Evolutionary conservation across 2,797 vertebrate species (phyloP), one percentile per base, ranked within the genome.

Genomic region (Hipposideros larvatus): DNA sequence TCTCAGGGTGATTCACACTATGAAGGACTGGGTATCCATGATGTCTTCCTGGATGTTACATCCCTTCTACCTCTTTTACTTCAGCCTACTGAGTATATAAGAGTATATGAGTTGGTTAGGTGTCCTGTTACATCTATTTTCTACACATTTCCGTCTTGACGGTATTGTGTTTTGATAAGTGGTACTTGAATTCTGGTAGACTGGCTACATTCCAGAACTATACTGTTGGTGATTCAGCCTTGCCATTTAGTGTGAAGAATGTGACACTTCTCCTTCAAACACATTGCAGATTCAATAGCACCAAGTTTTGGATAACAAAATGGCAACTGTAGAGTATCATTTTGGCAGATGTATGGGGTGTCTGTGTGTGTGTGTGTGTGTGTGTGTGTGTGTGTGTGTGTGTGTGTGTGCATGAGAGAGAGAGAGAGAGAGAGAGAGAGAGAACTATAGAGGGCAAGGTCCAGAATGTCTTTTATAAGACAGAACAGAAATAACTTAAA

Each of bases 391-490:
- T 37, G 37, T 37, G 2, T 66, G 11, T 75, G 10, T 37, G 85
- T 66, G 8, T 71, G 1, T 59, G 19, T 77, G 19, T 59, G 37
- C 3, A 3, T 3, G 37, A 37, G 34, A 59, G 0, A 77, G 74
- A 92, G 74, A 57, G n/a, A n/a, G 53, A 41, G 85, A 91, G 3
- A 91, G 7, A 0, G 22, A 66, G 48, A 61, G 1, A 28, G 7
- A 57, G 11, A 65, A 71, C 66, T 90, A 0, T 21, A 31, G 65
- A 87, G 9, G 65, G 22, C 37, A 70, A 31, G 83, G 13, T 73
- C 7, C 82, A 26, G 46, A 96, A 70, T 59, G 70, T 74, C 11
- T 92, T 93, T 97, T 96, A 75, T 91, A 91, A 86, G 66, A 79
- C 34, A 91, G 43, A 96, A 63, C 55, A 94, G 31, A 86, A 74